Base-by-base conservation (phyloP, 2,888 invertebrate genomes). In the Priocnemis perturbator region DNA sequence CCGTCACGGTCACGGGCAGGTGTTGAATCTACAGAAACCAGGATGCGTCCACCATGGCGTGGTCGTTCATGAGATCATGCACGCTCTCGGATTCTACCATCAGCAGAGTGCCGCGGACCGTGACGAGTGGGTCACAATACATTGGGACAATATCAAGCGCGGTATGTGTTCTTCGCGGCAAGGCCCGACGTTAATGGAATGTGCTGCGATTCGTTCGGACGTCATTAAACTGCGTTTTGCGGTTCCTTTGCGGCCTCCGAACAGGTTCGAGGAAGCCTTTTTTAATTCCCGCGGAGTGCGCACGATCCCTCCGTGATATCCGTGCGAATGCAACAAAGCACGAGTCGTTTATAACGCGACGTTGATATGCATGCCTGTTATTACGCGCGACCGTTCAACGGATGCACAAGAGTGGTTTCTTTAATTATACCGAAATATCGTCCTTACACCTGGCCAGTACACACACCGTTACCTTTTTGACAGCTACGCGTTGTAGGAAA, bases 81-180 rank as follows among this genome's bases (percentile, higher is more conserved):
- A 96, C 83, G 93, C 94, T 0, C 87, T 95, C 0, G 96, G 96
- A 0, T 96, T 96, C 87, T 95, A 94, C 86, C 96, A 96, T 84
- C 96, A 96, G 89, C 96, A 96, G 85, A 95, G 94, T 83, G 91
- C 95, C 21, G 92, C 93, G 17, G 93, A 96, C 87, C 91, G 96
- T 74, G 95, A 96, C 83, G 91, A 94, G 0, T 95, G 91, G 85
- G 93, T 96, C 0, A 91, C 91, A 74, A 94, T 96, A 76, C 88
- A 93, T 60, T 94, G 94, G 93, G 92, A 94, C 53, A 95, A 96
- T 83, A 94, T 95, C 57, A 87, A 89, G 77, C 81, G 89, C 76
- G 93, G 94, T 93, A 73, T 17, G 60, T 26, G 11, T 26, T 48
- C 20, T 0, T 37, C 21, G 37, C 50, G 50, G 50, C 17, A n/a